These are phyloP conservation scores for Atherinosoma microstoma DNA, from an alignment of 2,797 vertebrate genomes.

Conservation along the genomic window DNA sequence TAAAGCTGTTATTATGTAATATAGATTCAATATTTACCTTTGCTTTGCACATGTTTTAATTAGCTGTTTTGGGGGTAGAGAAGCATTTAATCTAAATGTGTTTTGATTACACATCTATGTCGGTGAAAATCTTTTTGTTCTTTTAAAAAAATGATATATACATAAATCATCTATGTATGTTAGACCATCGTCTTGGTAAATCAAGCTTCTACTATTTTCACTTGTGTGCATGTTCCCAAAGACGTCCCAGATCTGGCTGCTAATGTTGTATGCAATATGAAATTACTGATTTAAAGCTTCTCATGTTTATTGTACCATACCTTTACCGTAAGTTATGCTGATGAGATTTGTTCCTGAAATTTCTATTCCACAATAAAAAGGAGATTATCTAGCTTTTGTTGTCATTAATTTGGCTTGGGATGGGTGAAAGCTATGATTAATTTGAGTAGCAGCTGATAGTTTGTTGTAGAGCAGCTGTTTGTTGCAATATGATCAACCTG, in stretches of 20 bases:
- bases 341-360: slow-evolving; percentile 54
- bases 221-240: slow-evolving; percentile 73
- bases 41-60: slow-evolving; percentile 53
- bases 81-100: slow-evolving; percentile 48
- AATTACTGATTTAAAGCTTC: slow-evolving; percentile 55
- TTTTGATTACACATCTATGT: slow-evolving; percentile 56
- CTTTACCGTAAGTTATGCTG: slow-evolving; percentile 59
- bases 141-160: no score
- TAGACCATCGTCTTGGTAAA: background rate
- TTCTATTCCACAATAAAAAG: slow-evolving; percentile 81
- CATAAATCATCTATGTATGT: background rate
- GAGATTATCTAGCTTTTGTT: slow-evolving; percentile 49
- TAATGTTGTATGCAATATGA: slow-evolving; percentile 52
- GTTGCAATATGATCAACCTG: background rate
- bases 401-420: slow-evolving; percentile 17
- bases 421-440: background rate
- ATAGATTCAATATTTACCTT: slow-evolving; percentile 83
- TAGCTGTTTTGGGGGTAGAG: slow-evolving; percentile 51
- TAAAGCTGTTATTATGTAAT: slow-evolving; percentile 75
- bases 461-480: background rate
- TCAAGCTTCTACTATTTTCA: slow-evolving; percentile 34
- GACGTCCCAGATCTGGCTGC: slow-evolving; percentile 72
- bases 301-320: slow-evolving; percentile 62
- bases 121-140: slow-evolving; percentile 25
- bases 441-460: background rate